Evolutionary conservation across 2,888 invertebrate species (phyloP), one percentile per base, ranked within the genome.

Genomic region (Drosophila flavopinicola): DNA sequence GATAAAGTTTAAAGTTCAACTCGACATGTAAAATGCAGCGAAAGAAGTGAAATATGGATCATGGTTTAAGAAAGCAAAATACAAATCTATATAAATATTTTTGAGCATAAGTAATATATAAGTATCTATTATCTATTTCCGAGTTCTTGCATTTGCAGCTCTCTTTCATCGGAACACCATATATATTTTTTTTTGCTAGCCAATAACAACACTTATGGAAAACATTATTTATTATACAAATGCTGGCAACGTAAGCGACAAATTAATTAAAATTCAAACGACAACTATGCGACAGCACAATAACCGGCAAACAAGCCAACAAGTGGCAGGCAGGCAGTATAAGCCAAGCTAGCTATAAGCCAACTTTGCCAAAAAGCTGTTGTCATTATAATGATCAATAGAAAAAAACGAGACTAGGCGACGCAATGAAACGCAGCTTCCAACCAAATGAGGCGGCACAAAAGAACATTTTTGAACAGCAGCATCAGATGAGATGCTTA

Each of bases 381-480:
- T 75, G 79, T 66, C 60, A 78, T 71, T 65, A 65, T 58, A 35
- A 60, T 67, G 53, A 75, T 68, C 51, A 54, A 63, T 37, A 44
- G 42, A 63, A 47, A 63, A 47, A 63, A 85, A 69, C 65, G 64
- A 85, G 86, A 79, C 63, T 67, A 66, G 63, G 17, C 52, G 29
- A 47, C 53, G 42, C 54, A 56, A 52, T 13, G 44, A 65, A 65
- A 52, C 68, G 71, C 68, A 69, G 51, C 67, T 42, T 68, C 67
- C 66, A 65, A 66, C 44, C 69, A 44, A 63, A 60, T 64, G 51
- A 67, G 56, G 47, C 52, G 37, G 17, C 58, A 72, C 66, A 68
- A 74, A 74, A 87, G 87, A 87, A 83, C 85, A 49, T 80, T 80
- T 65, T 56, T n/a, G n/a, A n/a, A n/a, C n/a, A n/a, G n/a, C n/a